Evolutionary conservation across 1,140 invertebrate species (phyloP).

Genomic region (Harpegnathos saltator): DNA sequence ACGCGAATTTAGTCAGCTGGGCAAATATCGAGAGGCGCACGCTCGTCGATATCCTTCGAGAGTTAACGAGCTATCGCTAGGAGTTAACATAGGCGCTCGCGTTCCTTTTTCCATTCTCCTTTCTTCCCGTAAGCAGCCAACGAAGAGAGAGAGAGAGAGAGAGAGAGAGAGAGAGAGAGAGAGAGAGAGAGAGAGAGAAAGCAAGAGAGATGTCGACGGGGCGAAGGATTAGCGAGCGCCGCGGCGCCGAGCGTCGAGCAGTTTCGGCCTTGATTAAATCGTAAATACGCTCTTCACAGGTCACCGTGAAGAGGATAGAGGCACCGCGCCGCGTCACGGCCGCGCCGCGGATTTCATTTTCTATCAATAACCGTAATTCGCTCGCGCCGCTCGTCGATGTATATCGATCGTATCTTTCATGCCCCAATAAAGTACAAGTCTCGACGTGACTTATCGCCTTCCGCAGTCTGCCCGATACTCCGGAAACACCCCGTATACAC

Average conservation of each 20-base stretch:
- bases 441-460: constrained; percentile 37
- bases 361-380: constrained; percentile 17
- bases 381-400: background rate
- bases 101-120: background rate
- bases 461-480: constrained; percentile 8
- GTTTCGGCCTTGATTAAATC: background rate
- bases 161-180: too few species aligned
- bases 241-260: too few species aligned
- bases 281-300: constrained; percentile 11
- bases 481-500: constrained; percentile 3
- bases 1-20: constrained; percentile 22
- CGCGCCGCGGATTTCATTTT: background rate
- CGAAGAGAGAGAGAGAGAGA: too few species aligned
- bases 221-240: background rate
- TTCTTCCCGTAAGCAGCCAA: background rate
- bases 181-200: too few species aligned
- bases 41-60: constrained; percentile 4
- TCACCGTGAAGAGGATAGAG: background rate
- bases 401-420: constrained; percentile 21
- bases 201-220: too few species aligned
- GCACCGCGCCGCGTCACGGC: background rate
- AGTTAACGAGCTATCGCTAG: background rate
- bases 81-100: too few species aligned
- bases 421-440: constrained; percentile 31
- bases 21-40: constrained; percentile 8